phyloP scores from a whole-genome alignment of 2,113 vertebrate species.

The Muntiacus reevesi region DNA sequence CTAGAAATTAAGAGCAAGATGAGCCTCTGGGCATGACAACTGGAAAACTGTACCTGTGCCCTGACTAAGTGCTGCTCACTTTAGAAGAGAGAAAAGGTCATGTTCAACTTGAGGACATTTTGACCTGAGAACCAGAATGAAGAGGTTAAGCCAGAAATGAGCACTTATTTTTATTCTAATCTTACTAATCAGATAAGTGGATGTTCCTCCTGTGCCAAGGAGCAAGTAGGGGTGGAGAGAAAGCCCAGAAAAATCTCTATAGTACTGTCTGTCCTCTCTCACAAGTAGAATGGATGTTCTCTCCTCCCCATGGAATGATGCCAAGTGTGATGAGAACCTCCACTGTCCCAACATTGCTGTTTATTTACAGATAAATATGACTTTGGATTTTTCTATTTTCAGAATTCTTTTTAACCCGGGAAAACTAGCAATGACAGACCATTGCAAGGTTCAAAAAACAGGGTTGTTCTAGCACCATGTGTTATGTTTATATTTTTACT shows the following conservation, averaged over 20 bases:
- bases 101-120: background rate
- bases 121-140: background rate
- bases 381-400: slow-evolving; percentile 12
- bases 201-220: background rate
- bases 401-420: background rate
- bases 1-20: slow-evolving; percentile 6
- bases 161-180: slow-evolving; percentile 17
- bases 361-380: slow-evolving; percentile 26
- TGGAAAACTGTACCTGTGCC: background rate
- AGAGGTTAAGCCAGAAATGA: background rate
- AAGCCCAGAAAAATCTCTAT: background rate
- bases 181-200: background rate
- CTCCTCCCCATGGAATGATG: background rate
- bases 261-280: background rate
- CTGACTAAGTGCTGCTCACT: background rate
- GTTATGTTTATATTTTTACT: slow-evolving; percentile 4
- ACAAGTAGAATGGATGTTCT: background rate
- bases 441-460: background rate
- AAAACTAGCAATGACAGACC: background rate
- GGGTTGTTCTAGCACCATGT: background rate
- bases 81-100: background rate
- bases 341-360: background rate
- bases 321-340: background rate
- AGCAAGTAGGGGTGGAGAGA: background rate
- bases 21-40: background rate